A percentile compares a stretch with the other conserved stretches of the same genome.
phyloP scores from a whole-genome alignment of 37 sponge, comb jelly and placozoan species.

The Tethya wilhelma region DNA sequence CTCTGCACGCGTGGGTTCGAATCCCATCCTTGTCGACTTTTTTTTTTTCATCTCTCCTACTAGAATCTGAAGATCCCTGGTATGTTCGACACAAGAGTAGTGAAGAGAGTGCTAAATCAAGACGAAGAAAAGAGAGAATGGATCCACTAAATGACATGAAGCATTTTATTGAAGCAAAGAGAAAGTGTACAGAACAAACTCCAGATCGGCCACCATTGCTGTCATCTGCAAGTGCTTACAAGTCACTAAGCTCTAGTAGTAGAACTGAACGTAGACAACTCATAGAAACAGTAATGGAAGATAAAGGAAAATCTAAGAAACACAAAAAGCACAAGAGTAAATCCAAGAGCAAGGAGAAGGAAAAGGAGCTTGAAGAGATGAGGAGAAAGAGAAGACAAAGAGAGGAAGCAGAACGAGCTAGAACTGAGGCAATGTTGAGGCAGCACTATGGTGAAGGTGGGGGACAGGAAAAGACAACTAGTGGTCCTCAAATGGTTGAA shows the following conservation, averaged over 20 bases:
- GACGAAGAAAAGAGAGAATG: constrained; percentile 53
- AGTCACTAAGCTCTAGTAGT: too few species aligned
- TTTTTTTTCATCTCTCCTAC: not conserved
- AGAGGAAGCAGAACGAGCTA: constrained; percentile 66
- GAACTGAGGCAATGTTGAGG: constrained; percentile 39
- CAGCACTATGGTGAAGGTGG: constrained; percentile 27
- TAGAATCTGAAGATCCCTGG: constrained; percentile 53
- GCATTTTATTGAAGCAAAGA: constrained; percentile 33
- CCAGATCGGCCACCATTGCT: not conserved
- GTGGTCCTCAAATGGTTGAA: constrained; percentile 25
- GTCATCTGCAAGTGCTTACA: too few species aligned
- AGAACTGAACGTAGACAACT: too few species aligned
- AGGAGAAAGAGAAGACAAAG: constrained; percentile 68
- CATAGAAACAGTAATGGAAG: too few species aligned
- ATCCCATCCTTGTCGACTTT: not conserved
- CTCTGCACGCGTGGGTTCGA: not conserved
- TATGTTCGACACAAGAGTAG: constrained; percentile 22
- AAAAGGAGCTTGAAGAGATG: constrained; percentile 51
- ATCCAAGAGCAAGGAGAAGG: constrained; percentile 7
- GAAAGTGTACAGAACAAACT: not conserved
- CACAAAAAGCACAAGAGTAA: constrained; percentile 23
- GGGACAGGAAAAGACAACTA: not conserved
- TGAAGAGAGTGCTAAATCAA: constrained; percentile 41
- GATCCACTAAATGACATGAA: constrained; percentile 83
- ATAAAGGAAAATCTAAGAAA: too few species aligned